Evolutionary conservation across 2,888 invertebrate species (phyloP).

Genomic region (Platycnemis pennipes): DNA sequence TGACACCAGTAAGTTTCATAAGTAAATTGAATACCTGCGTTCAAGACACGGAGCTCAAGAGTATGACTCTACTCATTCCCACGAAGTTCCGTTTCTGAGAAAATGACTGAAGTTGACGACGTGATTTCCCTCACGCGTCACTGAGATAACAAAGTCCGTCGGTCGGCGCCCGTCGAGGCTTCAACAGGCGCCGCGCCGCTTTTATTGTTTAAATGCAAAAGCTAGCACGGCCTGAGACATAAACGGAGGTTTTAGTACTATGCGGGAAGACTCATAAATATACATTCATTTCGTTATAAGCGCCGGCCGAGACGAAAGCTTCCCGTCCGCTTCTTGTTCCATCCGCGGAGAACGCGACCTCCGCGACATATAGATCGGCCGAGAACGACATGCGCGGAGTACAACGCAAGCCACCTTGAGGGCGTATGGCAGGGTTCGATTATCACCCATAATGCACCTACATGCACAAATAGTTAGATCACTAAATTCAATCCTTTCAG

Average conservation of each 20-base stretch:
- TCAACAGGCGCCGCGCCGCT: background rate
- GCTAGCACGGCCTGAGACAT: background rate
- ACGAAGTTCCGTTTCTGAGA: background rate
- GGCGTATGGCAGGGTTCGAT: too few species aligned
- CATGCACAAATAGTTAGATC: too few species aligned
- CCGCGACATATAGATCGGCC: background rate
- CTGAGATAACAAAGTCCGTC: background rate
- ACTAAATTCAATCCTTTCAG: too few species aligned
- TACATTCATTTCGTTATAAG: background rate
- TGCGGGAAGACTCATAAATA: slow-evolving; percentile 18
- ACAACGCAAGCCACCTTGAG: too few species aligned
- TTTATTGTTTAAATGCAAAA: background rate
- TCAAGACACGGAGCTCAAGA: background rate
- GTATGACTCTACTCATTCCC: background rate
- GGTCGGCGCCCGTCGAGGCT: background rate
- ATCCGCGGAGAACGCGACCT: background rate
- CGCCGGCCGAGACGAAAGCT: background rate
- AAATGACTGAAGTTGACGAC: background rate
- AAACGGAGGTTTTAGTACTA: background rate
- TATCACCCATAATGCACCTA: too few species aligned
- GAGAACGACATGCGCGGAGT: background rate
- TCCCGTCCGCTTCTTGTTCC: background rate
- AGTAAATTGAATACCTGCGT: background rate
- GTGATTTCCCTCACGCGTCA: background rate
- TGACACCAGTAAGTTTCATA: background rate